Conservation (phyloP, 64 coral and sea anemone genomes). For the Montipora cactus region DNA sequence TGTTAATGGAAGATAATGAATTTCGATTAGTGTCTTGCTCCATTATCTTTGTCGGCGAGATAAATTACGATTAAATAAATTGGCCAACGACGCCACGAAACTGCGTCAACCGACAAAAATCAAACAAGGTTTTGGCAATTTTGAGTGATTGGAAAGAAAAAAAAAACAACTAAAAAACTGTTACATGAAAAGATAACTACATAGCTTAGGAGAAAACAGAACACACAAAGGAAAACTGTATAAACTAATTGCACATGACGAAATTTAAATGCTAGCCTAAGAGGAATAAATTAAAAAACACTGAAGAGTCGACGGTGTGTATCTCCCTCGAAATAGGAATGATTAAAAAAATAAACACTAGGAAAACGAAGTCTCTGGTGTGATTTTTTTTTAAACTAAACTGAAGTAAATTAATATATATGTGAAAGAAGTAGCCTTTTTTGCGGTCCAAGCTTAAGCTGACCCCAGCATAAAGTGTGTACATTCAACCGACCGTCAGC, state of each 20-base stretch:
- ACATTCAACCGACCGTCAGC: too few relatives aligned
- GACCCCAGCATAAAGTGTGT: neutral
- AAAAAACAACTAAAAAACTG: neutral
- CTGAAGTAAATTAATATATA: neutral
- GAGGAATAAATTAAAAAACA: neutral
- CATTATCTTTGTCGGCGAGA: neutral
- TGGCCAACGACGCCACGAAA: neutral
- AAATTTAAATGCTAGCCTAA: neutral
- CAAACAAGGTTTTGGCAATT: neutral
- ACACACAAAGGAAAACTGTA: too few relatives aligned
- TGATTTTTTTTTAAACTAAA: neutral
- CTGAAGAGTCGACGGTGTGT: too few relatives aligned
- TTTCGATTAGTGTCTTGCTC: neutral
- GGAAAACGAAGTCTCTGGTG: neutral
- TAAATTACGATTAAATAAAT: conserved; percentile 29
- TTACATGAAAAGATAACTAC: too few relatives aligned
- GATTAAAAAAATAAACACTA: neutral
- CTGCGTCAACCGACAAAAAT: conserved; percentile 20
- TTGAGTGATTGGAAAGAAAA: neutral
- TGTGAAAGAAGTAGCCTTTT: neutral
- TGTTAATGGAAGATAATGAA: neutral
- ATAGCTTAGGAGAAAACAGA: too few relatives aligned
- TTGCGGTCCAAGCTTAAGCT: neutral
- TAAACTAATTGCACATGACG: neutral
- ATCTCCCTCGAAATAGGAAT: neutral